Conservation (phyloP, 2,888 invertebrate genomes). For the Leptogaster cylindrica region DNA sequence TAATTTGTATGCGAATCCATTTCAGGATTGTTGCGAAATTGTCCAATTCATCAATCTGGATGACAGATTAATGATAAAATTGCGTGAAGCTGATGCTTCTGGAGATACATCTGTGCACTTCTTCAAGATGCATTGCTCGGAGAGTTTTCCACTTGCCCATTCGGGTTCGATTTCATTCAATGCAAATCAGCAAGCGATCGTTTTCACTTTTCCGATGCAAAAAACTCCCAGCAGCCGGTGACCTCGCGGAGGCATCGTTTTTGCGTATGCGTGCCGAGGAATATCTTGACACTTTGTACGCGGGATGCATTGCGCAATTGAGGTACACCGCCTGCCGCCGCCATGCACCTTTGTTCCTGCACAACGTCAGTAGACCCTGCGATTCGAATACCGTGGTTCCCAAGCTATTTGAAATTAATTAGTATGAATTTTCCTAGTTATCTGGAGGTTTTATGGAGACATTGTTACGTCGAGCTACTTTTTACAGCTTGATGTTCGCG, state of each 20-base stretch:
- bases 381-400: conserved; percentile 7
- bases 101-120: no score
- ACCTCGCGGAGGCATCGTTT: neutral
- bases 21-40: conserved; percentile 24
- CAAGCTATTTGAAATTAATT: conserved; percentile 24
- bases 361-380: neutral
- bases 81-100: neutral
- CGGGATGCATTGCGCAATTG: neutral
- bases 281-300: neutral
- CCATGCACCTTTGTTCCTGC: neutral
- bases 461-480: conserved; percentile 10
- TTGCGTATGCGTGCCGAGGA: neutral
- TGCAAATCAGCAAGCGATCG: conserved; percentile 10
- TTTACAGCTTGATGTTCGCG: no score
- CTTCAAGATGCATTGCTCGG: neutral
- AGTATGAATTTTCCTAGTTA: conserved; percentile 2
- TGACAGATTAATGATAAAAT: conserved; percentile 26
- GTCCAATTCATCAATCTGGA: conserved; percentile 20
- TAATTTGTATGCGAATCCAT: conserved; percentile 26
- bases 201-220: conserved; percentile 14
- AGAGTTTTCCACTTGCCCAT: neutral
- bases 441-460: conserved; percentile 1
- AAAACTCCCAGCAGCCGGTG: neutral
- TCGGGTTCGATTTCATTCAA: neutral
- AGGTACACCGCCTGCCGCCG: neutral